Evolutionary conservation across 2,113 vertebrate species (phyloP), one percentile per base, ranked within the genome.

Genomic region (Dromaius novaehollandiae): DNA sequence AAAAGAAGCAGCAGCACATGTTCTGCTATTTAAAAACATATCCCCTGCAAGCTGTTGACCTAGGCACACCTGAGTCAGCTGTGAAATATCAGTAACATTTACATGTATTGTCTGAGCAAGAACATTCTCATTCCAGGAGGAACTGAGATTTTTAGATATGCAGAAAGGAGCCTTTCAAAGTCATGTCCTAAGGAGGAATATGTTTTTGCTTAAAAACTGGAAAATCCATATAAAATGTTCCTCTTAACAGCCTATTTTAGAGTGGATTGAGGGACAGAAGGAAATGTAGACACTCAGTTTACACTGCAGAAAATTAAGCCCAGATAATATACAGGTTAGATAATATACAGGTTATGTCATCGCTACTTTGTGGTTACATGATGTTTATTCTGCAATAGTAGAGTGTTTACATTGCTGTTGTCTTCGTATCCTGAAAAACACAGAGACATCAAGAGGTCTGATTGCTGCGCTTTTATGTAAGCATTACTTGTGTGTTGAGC

Each of bases 371-470:
- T 90, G 86, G 82, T 87, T 94, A 38, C 26, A n/a, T 60, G n/a
- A 36, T 96, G 70, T 96, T 95, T 95, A 79, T 84, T 93, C 85
- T 90, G 87, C 66, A 75, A 14, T n/a, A 76, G 69, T 26, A 48
- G 66, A 93, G 86, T 94, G 80, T 89, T 96, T 97, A 74, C 82
- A 63, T 56, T 92, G 78, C 69, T 81, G 11, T 93, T 94, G 73
- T 93, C 66, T 93, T 94, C 87, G 85, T 93, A 93, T 93, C 93
- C 90, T 96, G 96, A 46, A 96, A 94, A 96, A 53, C 75, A 95
- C 7, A 90, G 75, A 86, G 75, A 66, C 46, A 95, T 63, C 80
- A 56, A 80, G 73, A 86, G 66, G 90, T 68, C 53, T 64, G 70
- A 30, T 53, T 82, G 53, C 0, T 0, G 74, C 68, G 80, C 80